These are phyloP conservation scores for Psettodes erumei DNA, from an alignment of 2,113 vertebrate species.

Conservation along the genomic window DNA sequence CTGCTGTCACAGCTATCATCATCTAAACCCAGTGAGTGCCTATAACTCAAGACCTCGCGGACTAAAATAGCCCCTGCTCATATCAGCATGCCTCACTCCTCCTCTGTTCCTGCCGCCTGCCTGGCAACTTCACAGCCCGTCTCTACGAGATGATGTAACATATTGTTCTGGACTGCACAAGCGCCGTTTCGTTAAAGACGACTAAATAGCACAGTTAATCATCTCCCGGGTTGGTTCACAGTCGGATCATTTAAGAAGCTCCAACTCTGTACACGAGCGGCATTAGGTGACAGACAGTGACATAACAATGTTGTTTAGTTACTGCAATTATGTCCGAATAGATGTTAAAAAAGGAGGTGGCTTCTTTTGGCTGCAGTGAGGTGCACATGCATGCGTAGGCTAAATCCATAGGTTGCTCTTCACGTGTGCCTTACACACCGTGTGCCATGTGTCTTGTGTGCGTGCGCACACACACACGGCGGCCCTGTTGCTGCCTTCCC, in stretches of 20 bases:
- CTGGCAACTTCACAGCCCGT: conserved; percentile 62
- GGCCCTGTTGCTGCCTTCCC: conserved; percentile 29
- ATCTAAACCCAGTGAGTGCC: conserved; percentile 67
- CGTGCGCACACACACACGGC: not conserved
- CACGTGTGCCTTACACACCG: not conserved
- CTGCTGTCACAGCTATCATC: conserved; percentile 57
- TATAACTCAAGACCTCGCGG: conserved; percentile 57
- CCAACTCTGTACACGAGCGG: conserved; percentile 8
- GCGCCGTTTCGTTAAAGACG: conserved; percentile 29
- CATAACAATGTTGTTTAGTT: no score
- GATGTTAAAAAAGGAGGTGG: conserved; percentile 24
- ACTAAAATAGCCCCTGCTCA: conserved; percentile 79
- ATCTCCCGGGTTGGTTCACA: conserved; percentile 3
- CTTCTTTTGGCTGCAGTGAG: conserved; percentile 20
- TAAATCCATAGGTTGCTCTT: not conserved
- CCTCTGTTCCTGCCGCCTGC: conserved; percentile 67
- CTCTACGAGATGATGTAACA: conserved; percentile 62
- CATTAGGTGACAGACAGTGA: conserved; percentile 6
- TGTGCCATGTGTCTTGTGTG: not conserved
- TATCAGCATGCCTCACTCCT: conserved; percentile 71
- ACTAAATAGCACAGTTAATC: conserved; percentile 14
- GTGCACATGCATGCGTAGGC: not conserved
- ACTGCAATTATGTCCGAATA: conserved; percentile 19
- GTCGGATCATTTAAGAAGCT: conserved; percentile 3
- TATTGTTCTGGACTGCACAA: conserved; percentile 39